Evolutionary conservation across 2,113 vertebrate species (phyloP), one percentile per base, ranked within the genome.

Genomic region (Rattus rattus): DNA sequence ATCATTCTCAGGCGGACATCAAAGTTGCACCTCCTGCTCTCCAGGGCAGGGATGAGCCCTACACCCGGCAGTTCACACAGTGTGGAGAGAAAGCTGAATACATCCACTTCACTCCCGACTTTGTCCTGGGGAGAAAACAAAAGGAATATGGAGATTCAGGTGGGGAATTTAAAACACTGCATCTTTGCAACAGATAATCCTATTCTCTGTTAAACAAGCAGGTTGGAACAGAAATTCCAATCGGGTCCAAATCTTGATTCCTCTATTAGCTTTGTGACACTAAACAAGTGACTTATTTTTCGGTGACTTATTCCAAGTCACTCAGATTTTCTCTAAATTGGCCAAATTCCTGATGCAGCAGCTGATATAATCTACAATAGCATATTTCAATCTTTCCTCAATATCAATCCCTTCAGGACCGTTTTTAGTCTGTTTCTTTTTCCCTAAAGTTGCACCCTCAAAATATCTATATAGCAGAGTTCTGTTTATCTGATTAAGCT

Each of bases 21-120:
- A 97, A 97, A 92, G 97, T 99, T 87, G 97, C 98, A 77, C 85
- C 92, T 33, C 96, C 97, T 47, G 70, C 85, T 10, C 0, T 94
- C 43, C 94, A 93, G 43, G 73, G 97, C n/a, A 96, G 72, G 83
- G 98, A 98, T 96, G 98, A 97, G 26, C 98, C 98, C 4, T 98
- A 98, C 22, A 99, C 99, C 14, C 95, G 95, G 13, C 98, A 98
- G 36, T 98, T 98, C 72, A 97, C 52, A 69, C 69, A 22, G 3
- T 99, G 98, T 96, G 98, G 43, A 79, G 84, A 91, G 17, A 95
- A 95, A 81, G 98, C 98, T 80, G 92, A 89, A 47, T 97, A 98
- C 65, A 99, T 99, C 95, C 98, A 98, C 87, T 96, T 99, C 49
- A 99, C 98, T 1, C 97, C 98, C 1, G 95, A 98, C 63, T 98